Base-by-base conservation (phyloP, 2,797 vertebrate species). In the Sandelia bainsii region DNA sequence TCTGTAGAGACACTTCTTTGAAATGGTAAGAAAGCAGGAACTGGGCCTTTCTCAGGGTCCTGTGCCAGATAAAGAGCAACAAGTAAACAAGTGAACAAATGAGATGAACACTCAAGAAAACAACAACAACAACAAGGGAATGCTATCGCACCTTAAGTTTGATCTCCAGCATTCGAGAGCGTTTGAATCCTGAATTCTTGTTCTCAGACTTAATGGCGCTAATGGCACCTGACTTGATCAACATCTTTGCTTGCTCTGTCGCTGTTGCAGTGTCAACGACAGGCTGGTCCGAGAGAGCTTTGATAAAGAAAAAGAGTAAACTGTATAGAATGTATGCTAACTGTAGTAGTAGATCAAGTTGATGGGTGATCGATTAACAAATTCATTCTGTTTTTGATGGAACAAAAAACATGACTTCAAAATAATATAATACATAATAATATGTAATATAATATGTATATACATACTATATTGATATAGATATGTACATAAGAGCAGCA, bases 141-240 rank as follows among this genome's bases (percentile, higher is more conserved):
- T 9, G 3, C 20, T 8, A 32, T 22, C 53, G 52, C 67, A 97
- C 97, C 93, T 98, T 98, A 19, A 97, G 92, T 87, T 98, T 98
- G 25, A 96, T 96, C 88, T 98, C 97, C 54, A 97, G 91, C 40
- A 96, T 97, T 34, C 97, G 93, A 17, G 97, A 98, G 6, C 97
- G 95, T 81, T 98, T 98, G 87, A 98, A 98, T 19, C 97, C 97
- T 0, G 96, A 98, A 89, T 97, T 98, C 88, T 98, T 98, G 89
- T 96, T 98, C 79, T 98, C 97, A 0, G 96, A 97, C 77, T 97
- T 98, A 86, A 98, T 98, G 75, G 97, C 97, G 22, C 97, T 98
- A 85, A 98, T 98, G 46, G 97, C 97, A 6, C 97, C 97, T 0
- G 96, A 95, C 82, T 98, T 98, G 80, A 98, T 96, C 68, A 98